These are phyloP conservation scores for Actenoides hombroni DNA, from an alignment of 2,113 vertebrate genomes.

Conservation along the genomic window DNA sequence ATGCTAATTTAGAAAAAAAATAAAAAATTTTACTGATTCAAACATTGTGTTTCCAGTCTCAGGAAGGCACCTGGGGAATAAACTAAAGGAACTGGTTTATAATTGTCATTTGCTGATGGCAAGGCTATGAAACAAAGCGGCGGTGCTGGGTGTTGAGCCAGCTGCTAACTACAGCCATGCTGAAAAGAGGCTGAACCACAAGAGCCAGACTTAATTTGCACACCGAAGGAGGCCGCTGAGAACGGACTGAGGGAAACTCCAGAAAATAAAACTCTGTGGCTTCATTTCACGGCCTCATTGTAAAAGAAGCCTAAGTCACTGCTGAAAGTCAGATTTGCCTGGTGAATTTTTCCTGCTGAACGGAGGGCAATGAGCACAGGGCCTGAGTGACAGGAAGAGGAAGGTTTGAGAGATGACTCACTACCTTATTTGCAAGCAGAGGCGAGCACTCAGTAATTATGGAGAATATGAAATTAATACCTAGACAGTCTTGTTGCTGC, in stretches of 20 bases:
- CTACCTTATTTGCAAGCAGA: neutral
- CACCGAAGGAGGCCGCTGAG: neutral
- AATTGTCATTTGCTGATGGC: neutral
- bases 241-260: neutral
- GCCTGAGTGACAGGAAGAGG: neutral
- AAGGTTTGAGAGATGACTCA: constrained; percentile 12
- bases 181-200: constrained; percentile 17
- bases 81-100: neutral
- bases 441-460: neutral
- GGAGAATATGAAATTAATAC: constrained; percentile 25
- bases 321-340: neutral
- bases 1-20: neutral
- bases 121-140: constrained; percentile 11
- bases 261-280: neutral
- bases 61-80: neutral
- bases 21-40: neutral
- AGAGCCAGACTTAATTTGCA: neutral
- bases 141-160: constrained; percentile 8
- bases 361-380: neutral
- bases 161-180: neutral
- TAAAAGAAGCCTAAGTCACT: neutral
- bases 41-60: neutral
- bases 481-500: neutral
- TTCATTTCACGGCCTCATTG: neutral
- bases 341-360: neutral